Percentiles rank a stretch among this genome's conserved stretches.
phyloP scores from a whole-genome alignment of 2,113 vertebrate genomes.

The Heloderma charlesbogerti region DNA sequence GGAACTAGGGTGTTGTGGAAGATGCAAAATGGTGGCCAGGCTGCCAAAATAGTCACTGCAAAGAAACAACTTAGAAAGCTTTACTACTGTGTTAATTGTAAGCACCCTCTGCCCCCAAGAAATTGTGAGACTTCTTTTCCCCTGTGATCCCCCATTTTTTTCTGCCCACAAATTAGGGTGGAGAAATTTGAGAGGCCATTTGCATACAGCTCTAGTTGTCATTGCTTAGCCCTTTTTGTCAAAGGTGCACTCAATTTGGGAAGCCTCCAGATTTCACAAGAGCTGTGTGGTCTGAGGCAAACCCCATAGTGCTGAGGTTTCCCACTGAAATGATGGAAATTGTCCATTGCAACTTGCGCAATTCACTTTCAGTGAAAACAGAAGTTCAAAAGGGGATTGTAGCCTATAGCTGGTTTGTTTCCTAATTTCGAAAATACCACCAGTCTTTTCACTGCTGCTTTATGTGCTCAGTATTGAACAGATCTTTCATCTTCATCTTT shows the following conservation, averaged over 20 bases:
- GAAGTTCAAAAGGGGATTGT: background rate
- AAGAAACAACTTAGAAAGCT: too few species aligned
- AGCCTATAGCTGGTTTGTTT: background rate
- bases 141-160: too few species aligned
- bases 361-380: background rate
- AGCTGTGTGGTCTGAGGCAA: background rate
- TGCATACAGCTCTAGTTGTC: too few species aligned
- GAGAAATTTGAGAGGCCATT: too few species aligned
- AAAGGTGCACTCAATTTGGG: background rate
- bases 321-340: background rate
- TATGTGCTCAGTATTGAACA: background rate
- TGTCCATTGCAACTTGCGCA: background rate
- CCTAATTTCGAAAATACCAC: background rate
- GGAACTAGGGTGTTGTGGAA: too few species aligned
- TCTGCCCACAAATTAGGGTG: too few species aligned
- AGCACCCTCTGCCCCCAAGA: too few species aligned
- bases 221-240: background rate
- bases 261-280: background rate
- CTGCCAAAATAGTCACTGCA: too few species aligned
- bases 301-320: background rate
- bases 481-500: background rate
- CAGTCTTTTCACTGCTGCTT: background rate
- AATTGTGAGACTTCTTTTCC: too few species aligned
- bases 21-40: too few species aligned
- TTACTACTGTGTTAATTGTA: too few species aligned